A percentile compares a stretch with the other conserved stretches of the same genome.
Evolutionary conservation across 2,888 invertebrate genomes (phyloP).

Genomic region (Pyrrhosoma nymphula): DNA sequence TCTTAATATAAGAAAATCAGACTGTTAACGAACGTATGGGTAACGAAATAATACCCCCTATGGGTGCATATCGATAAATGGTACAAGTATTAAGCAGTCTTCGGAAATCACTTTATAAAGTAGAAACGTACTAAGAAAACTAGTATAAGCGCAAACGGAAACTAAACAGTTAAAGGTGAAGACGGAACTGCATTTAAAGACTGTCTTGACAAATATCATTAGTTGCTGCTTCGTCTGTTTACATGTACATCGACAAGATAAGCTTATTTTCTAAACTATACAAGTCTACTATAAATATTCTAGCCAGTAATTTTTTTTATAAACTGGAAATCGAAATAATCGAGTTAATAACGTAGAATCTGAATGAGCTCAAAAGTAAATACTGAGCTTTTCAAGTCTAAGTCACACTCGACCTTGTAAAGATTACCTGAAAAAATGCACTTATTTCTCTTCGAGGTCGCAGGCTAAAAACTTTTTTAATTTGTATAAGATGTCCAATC

Average conservation of each 20-base stretch:
- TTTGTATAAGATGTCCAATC: not conserved
- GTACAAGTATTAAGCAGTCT: not conserved
- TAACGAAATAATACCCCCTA: not conserved
- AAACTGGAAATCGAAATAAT: not conserved
- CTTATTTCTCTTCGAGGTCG: not conserved
- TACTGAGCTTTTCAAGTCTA: not conserved
- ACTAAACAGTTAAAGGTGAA: not conserved
- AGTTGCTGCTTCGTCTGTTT: not conserved
- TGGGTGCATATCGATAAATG: not conserved
- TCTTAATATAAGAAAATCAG: not conserved
- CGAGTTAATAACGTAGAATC: not conserved
- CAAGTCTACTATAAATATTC: not conserved
- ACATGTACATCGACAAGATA: not conserved
- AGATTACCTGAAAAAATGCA: not conserved
- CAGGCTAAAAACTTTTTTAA: not conserved
- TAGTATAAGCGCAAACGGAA: not conserved
- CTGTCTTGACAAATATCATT: constrained; percentile 23
- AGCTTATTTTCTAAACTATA: not conserved
- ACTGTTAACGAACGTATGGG: not conserved
- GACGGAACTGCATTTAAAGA: constrained; percentile 45
- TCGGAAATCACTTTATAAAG: not conserved
- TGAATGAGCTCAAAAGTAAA: not conserved
- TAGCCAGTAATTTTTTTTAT: not conserved
- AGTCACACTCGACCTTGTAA: not conserved
- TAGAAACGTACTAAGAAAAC: not conserved